A percentile compares a stretch with the other conserved stretches of the same genome.
These are phyloP conservation scores for Hylaeus volcanicus DNA, from an alignment of 1,140 invertebrate species.

Conservation along the genomic window DNA sequence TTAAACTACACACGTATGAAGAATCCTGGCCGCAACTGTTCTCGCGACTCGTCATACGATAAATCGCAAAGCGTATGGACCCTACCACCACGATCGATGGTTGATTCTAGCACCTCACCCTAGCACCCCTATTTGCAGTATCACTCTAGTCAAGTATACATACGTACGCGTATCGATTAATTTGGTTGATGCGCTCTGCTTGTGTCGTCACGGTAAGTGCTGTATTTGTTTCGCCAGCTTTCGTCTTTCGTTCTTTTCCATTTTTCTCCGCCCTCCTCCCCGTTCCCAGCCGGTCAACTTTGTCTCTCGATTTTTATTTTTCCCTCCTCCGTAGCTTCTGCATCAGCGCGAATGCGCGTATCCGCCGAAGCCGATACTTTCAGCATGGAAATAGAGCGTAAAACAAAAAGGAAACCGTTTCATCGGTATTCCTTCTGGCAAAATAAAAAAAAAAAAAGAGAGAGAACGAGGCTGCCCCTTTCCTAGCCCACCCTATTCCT, in stretches of 20 bases:
- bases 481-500: no score
- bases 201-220: slow-evolving; percentile 52
- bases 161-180: slow-evolving; percentile 30
- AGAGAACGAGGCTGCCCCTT: slow-evolving; percentile 6
- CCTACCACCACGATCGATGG: no score
- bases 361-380: slow-evolving; percentile 5
- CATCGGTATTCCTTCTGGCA: slow-evolving; percentile 15
- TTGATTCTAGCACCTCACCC: background rate
- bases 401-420: slow-evolving; percentile 7
- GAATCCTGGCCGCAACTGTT: no score
- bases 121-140: background rate
- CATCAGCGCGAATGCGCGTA: background rate
- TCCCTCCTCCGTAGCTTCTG: background rate
- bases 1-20: no score
- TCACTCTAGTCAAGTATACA: background rate
- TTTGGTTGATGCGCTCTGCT: slow-evolving; percentile 38
- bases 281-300: no score
- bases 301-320: background rate
- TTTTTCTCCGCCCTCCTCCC: slow-evolving; percentile 7
- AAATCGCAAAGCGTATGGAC: no score
- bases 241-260: slow-evolving; percentile 5
- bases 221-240: slow-evolving; percentile 41
- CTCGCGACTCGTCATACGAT: no score
- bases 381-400: slow-evolving; percentile 33
- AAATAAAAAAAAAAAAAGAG: background rate